Conservation (phyloP, 2,113 vertebrate genomes). For the Tauraco erythrolophus region DNA sequence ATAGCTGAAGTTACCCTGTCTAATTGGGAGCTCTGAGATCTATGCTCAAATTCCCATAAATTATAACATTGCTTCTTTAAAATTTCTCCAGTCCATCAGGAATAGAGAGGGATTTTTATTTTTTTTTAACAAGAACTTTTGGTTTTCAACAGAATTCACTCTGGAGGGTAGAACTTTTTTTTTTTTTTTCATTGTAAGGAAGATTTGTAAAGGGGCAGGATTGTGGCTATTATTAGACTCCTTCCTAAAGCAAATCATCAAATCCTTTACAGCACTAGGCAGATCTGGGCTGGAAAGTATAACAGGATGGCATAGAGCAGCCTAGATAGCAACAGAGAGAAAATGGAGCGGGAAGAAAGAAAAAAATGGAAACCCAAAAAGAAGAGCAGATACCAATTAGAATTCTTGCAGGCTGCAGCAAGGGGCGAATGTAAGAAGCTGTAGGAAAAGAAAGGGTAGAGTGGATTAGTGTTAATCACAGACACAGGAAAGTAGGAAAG, state of each 20-base stretch:
- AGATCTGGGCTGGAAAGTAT: slow-evolving; percentile 52
- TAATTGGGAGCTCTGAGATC: not conserved
- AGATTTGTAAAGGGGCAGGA: slow-evolving; percentile 48
- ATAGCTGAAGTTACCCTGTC: not conserved
- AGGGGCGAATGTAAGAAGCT: not conserved
- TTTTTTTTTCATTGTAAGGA: slow-evolving; percentile 6
- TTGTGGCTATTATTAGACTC: slow-evolving; percentile 56
- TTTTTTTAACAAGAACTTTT: not conserved
- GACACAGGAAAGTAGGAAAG: slow-evolving; percentile 9
- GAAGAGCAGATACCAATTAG: slow-evolving; percentile 58
- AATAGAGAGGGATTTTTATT: not conserved
- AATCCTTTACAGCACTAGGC: slow-evolving; percentile 43
- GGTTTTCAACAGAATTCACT: slow-evolving; percentile 45
- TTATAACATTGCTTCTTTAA: slow-evolving; percentile 4
- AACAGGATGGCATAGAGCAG: slow-evolving; percentile 25
- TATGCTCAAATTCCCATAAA: not conserved
- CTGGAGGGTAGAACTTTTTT: slow-evolving; percentile 8
- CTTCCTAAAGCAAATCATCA: slow-evolving; percentile 45
- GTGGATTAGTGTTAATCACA: slow-evolving; percentile 59
- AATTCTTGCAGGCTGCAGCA: slow-evolving; percentile 27
- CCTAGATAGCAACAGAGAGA: slow-evolving; percentile 3
- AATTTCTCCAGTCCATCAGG: not conserved
- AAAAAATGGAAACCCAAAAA: slow-evolving; percentile 38
- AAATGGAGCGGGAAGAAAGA: slow-evolving; percentile 46
- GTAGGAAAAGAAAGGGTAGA: slow-evolving; percentile 17